phyloP scores from a whole-genome alignment of 2,113 vertebrate species.

The Egretta garzetta region DNA sequence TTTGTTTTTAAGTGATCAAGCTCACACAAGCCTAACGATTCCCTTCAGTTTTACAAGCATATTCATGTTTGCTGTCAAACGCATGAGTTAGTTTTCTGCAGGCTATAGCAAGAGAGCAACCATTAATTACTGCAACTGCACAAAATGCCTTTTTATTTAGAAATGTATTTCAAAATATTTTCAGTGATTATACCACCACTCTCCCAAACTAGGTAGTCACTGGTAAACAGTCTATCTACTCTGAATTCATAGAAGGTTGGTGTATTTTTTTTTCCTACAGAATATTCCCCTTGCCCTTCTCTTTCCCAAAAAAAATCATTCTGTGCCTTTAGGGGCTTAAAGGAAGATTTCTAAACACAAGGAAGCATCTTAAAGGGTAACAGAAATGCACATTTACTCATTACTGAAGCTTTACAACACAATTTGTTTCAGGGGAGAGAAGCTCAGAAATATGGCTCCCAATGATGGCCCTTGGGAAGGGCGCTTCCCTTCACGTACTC shows the following conservation, averaged over 20 bases:
- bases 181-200: background rate
- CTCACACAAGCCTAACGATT: slow-evolving; percentile 42
- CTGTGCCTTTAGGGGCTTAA: background rate
- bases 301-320: no score
- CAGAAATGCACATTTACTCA: background rate
- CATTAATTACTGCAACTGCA: slow-evolving; percentile 59
- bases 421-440: background rate
- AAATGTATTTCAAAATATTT: slow-evolving; percentile 36
- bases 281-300: background rate
- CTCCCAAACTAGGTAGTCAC: background rate
- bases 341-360: background rate
- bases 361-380: background rate
- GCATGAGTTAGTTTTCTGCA: slow-evolving; percentile 51
- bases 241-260: background rate
- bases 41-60: slow-evolving; percentile 52
- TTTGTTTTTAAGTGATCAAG: slow-evolving; percentile 29
- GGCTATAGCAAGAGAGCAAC: slow-evolving; percentile 55
- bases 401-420: background rate
- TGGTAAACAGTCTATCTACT: background rate
- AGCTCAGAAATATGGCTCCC: background rate
- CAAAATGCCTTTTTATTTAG: slow-evolving; percentile 54
- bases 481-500: background rate
- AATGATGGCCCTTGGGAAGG: background rate
- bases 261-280: background rate
- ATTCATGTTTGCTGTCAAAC: slow-evolving; percentile 51